Evolutionary conservation across 2,888 invertebrate species (phyloP), one percentile per base, ranked within the genome.

Genomic region (Cantharis rufa): DNA sequence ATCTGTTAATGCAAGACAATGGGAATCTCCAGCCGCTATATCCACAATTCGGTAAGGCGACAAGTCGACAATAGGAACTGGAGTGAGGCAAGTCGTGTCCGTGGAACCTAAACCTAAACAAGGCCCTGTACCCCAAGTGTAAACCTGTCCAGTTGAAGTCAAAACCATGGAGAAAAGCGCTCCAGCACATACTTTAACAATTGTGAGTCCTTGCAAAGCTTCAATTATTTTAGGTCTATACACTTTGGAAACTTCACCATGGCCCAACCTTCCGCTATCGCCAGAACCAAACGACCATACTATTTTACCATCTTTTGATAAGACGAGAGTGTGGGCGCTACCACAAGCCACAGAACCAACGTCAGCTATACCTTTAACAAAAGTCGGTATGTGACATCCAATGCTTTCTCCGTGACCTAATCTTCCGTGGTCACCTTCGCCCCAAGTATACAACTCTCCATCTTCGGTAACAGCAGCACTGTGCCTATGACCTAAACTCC

Each of bases 111-210:
- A 87, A 10, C 92, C 92, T n/a, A 92, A 85, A 81, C 91, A 90
- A 0, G 91, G 89, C 1, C 92, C 92, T 82, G 89, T 90, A 13
- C 92, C 92, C 92, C 92, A 92, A 0, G 90, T 90, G 83, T 91
- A 91, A n/a, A 92, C 86, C 88, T 90, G 86, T 62, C 91, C 91
- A 73, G 87, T 86, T 10, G 88, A 86, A 1, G 90, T 90, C 24
- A 91, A 84, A 13, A 90, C 91, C 82, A 91, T 86, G 0, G 90
- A 90, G 82, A 90, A 90, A 72, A 90, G 88, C 15, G 89, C 90
- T 9, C 90, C 90, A 18, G 90, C 90, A 69, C 90, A 90, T n/a
- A 91, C 89, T 86, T 91, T 91, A 62, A 89, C 87, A 24, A 92
- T 88, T 62, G 89, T 88, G 76, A 91, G 84, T 11, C 92, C 91